phyloP scores from a whole-genome alignment of 2,888 invertebrate species.

The Lycaena phlaeas region DNA sequence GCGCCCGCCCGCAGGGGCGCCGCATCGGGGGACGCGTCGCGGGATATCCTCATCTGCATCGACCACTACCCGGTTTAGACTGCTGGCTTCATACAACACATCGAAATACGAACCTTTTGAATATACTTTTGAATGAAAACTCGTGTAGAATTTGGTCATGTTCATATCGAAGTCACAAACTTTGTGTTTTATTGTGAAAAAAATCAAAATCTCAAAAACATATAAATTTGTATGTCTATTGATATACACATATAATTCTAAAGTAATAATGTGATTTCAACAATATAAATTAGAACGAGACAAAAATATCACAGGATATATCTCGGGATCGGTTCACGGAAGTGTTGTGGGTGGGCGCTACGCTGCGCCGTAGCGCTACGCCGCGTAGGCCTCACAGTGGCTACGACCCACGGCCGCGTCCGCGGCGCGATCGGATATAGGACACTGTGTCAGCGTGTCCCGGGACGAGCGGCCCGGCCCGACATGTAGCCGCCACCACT shows the following conservation, averaged over 20 bases:
- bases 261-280: too few relatives aligned
- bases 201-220: too few relatives aligned
- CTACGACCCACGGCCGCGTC: conserved; percentile 47
- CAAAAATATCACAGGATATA: conserved; percentile 28
- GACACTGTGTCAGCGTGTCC: conserved; percentile 52
- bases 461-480: too few relatives aligned
- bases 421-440: conserved; percentile 41
- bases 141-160: too few relatives aligned
- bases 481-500: conserved; percentile 24
- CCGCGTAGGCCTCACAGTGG: conserved; percentile 65
- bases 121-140: too few relatives aligned
- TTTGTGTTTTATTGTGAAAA: too few relatives aligned
- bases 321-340: conserved; percentile 44
- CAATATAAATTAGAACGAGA: too few relatives aligned
- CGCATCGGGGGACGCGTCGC: conserved; percentile 24
- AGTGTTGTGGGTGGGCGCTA: conserved; percentile 36
- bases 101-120: background rate
- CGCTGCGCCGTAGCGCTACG: conserved; percentile 47
- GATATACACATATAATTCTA: too few relatives aligned
- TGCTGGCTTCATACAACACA: too few relatives aligned
- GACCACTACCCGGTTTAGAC: background rate
- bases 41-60: conserved; percentile 21
- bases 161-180: too few relatives aligned
- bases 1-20: conserved; percentile 24
- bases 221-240: too few relatives aligned